A percentile compares a stretch with the other conserved stretches of the same genome.
Conservation (phyloP, 2,113 vertebrate genomes). For the Oreocharis arfaki region DNA sequence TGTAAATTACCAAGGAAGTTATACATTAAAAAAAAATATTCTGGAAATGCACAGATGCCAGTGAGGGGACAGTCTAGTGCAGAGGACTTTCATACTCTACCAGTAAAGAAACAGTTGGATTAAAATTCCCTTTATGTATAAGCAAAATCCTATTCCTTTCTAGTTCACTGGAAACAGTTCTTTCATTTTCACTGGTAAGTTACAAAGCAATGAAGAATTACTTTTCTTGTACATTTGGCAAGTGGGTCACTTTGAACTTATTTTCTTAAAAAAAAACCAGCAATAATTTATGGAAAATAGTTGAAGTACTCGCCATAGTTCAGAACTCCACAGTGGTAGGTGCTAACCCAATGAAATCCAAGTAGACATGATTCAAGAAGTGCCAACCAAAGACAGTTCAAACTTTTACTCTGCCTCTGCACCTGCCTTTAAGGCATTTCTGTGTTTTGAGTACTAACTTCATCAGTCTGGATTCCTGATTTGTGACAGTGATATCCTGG, state of each 20-base stretch:
- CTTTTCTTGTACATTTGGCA: not conserved
- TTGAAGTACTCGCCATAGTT: not conserved
- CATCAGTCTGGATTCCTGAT: not conserved
- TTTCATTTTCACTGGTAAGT: not conserved
- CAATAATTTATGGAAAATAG: not conserved
- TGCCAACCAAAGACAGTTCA: not conserved
- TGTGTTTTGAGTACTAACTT: not conserved
- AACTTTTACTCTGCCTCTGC: not conserved
- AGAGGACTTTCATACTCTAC: not conserved
- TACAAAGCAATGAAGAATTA: not conserved
- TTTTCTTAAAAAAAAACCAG: not conserved
- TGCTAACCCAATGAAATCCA: not conserved
- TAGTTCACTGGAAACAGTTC: not conserved
- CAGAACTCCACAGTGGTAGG: not conserved
- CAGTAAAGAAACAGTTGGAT: not conserved
- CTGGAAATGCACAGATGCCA: not conserved
- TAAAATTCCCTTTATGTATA: not conserved
- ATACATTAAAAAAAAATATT: not conserved
- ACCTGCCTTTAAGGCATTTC: not conserved
- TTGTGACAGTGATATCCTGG: not conserved
- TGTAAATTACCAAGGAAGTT: not conserved
- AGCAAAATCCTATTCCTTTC: not conserved
- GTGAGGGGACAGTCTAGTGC: not conserved
- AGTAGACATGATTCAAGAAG: not conserved
- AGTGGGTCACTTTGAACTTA: not conserved